phyloP scores from a whole-genome alignment of 2,113 vertebrate genomes.

The Cebus imitator region DNA sequence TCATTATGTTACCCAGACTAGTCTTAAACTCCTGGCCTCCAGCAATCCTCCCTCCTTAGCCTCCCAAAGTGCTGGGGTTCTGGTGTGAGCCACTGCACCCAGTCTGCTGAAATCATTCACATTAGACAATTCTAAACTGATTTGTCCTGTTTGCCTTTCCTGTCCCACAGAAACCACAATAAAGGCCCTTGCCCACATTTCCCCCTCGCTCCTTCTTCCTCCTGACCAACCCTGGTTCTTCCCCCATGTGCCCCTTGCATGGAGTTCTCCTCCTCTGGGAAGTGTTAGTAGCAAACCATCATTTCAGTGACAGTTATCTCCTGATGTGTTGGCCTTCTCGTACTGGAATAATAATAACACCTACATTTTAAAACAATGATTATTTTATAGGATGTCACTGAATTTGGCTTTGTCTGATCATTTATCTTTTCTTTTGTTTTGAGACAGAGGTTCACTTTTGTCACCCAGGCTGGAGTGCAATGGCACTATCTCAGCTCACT shows the following conservation, averaged over 20 bases:
- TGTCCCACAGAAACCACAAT: neutral
- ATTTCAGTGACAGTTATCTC: neutral
- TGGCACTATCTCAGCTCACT: too few relatives aligned
- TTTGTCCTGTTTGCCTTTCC: neutral
- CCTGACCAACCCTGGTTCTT: neutral
- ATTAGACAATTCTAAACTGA: too few relatives aligned
- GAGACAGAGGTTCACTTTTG: too few relatives aligned
- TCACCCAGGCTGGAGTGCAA: too few relatives aligned
- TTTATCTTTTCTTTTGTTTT: too few relatives aligned
- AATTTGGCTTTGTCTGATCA: neutral
- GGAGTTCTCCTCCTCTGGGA: neutral
- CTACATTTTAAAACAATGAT: neutral
- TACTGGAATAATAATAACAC: neutral
- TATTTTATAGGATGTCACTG: neutral
- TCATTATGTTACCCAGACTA: too few relatives aligned
- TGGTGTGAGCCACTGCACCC: too few relatives aligned
- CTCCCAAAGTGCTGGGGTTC: too few relatives aligned
- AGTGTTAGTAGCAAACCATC: neutral
- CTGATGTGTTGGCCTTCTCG: neutral
- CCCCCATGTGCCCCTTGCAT: neutral
- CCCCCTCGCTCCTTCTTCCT: neutral
- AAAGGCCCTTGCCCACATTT: neutral
- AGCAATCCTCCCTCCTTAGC: too few relatives aligned
- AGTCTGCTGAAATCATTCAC: neutral
- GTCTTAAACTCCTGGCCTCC: too few relatives aligned